A percentile compares a stretch with the other conserved stretches of the same genome.
These are phyloP conservation scores for Synanceia verrucosa DNA, from an alignment of 2,797 vertebrate genomes.

Conservation along the genomic window DNA sequence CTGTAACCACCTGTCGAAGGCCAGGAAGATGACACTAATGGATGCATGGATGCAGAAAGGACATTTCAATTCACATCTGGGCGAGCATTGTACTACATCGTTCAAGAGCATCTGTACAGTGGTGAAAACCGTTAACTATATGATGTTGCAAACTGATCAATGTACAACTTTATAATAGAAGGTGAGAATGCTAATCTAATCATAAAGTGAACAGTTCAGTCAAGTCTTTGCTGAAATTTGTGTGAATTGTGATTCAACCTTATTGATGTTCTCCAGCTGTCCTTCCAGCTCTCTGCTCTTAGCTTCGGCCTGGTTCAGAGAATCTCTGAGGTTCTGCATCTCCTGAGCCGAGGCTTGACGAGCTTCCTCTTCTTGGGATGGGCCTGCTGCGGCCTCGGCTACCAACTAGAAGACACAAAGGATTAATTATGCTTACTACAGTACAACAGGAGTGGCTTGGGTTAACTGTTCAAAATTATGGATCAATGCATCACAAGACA, in stretches of 20 bases:
- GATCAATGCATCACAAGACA: too few species aligned
- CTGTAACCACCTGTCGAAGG: constrained; percentile 81
- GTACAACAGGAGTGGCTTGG: neutral
- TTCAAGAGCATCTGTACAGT: neutral
- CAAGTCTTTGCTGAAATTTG: neutral
- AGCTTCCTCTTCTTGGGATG: constrained; percentile 87
- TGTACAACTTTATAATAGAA: neutral
- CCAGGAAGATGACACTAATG: neutral
- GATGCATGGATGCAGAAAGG: neutral
- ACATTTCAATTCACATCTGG: neutral
- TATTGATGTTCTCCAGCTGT: constrained; percentile 90
- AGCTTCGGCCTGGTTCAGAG: constrained; percentile 86
- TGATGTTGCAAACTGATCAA: neutral
- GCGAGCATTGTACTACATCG: neutral
- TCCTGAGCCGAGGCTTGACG: constrained; percentile 90
- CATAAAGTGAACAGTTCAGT: neutral
- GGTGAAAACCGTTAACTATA: neutral
- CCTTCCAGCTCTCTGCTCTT: constrained; percentile 87
- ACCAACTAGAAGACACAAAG: constrained; percentile 70
- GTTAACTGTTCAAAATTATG: accelerated
- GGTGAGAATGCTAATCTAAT: neutral
- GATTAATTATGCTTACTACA: neutral
- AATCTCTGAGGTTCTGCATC: constrained; percentile 87
- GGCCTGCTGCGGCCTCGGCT: constrained; percentile 84
- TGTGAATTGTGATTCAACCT: constrained; percentile 76